Evolutionary conservation across 2,113 vertebrate genomes (phyloP).

Genomic region (Campylorhamphus procurvoides): DNA sequence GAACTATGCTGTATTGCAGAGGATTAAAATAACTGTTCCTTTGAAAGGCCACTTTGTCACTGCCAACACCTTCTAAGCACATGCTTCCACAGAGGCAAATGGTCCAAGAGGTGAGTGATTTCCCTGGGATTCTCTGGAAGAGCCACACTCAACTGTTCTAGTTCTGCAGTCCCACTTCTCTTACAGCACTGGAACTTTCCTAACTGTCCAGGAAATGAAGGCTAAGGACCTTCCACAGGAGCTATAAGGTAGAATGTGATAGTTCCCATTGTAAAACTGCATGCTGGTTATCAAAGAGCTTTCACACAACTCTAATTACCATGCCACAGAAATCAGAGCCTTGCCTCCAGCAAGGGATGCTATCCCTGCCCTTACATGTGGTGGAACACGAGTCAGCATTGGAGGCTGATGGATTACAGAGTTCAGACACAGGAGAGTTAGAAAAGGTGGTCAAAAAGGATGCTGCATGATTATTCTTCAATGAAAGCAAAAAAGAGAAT

Average conservation of each 20-base stretch:
- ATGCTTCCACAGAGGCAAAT: not conserved
- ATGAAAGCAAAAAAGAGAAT: not conserved
- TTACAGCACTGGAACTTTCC: not conserved
- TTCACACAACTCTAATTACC: not conserved
- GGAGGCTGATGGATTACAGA: fast-evolving
- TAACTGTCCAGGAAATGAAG: not conserved
- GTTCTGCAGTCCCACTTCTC: not conserved
- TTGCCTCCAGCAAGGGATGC: not conserved
- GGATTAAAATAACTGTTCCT: not conserved
- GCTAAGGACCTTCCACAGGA: not conserved
- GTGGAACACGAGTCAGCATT: not conserved
- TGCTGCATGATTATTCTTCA: not conserved
- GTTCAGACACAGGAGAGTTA: not conserved
- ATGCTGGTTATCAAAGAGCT: not conserved
- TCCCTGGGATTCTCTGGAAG: not conserved
- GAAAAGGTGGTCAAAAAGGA: not conserved
- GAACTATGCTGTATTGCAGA: not conserved
- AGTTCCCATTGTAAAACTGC: not conserved
- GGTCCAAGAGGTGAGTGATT: not conserved
- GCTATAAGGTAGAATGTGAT: not conserved
- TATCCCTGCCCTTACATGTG: fast-evolving
- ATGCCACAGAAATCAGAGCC: not conserved
- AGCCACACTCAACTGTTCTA: not conserved
- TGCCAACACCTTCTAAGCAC: not conserved
- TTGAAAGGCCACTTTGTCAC: not conserved